Percentiles rank a stretch among this genome's conserved stretches.
Evolutionary conservation across 2,797 vertebrate genomes (phyloP).

Genomic region (Tiaroga cobitis): DNA sequence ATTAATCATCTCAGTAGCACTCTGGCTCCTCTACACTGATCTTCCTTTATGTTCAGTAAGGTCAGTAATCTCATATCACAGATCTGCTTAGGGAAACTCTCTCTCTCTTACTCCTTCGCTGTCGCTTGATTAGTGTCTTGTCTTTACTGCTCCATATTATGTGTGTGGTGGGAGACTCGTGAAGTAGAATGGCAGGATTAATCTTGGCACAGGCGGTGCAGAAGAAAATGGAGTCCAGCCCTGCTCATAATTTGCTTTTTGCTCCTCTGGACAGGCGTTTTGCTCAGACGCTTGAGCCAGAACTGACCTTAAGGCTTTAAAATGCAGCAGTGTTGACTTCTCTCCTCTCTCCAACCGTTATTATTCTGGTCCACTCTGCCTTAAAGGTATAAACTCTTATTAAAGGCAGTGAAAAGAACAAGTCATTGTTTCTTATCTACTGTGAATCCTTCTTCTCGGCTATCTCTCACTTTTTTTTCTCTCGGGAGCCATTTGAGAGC

Average conservation of each 20-base stretch:
- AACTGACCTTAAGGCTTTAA: slow-evolving; percentile 59
- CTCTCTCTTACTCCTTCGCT: background rate
- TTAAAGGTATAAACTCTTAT: slow-evolving; percentile 69
- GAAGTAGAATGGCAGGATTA: slow-evolving; percentile 47
- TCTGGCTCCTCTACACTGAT: slow-evolving; percentile 3
- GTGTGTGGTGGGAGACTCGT: slow-evolving; percentile 6
- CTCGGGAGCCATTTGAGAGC: background rate
- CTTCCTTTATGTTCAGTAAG: slow-evolving; percentile 14
- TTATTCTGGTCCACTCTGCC: slow-evolving; percentile 75
- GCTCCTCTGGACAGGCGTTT: slow-evolving; percentile 50
- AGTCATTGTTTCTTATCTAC: slow-evolving; percentile 23
- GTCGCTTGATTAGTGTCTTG: slow-evolving; percentile 9
- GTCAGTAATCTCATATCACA: slow-evolving; percentile 26
- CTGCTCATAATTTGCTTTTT: slow-evolving; percentile 41
- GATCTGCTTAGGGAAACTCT: slow-evolving; percentile 18
- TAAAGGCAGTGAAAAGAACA: slow-evolving; percentile 34
- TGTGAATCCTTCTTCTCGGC: background rate
- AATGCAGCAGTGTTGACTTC: slow-evolving; percentile 66
- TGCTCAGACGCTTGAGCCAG: slow-evolving; percentile 60
- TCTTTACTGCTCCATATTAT: slow-evolving; percentile 33
- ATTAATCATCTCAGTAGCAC: background rate
- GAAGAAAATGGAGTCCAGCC: slow-evolving; percentile 43
- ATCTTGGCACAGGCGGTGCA: slow-evolving; percentile 43
- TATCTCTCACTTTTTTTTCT: background rate
- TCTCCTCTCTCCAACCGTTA: slow-evolving; percentile 67